A percentile compares a stretch with the other conserved stretches of the same genome.
These are phyloP conservation scores for Lycodopsis pacificus DNA, from an alignment of 2,797 vertebrate species.

Conservation along the genomic window DNA sequence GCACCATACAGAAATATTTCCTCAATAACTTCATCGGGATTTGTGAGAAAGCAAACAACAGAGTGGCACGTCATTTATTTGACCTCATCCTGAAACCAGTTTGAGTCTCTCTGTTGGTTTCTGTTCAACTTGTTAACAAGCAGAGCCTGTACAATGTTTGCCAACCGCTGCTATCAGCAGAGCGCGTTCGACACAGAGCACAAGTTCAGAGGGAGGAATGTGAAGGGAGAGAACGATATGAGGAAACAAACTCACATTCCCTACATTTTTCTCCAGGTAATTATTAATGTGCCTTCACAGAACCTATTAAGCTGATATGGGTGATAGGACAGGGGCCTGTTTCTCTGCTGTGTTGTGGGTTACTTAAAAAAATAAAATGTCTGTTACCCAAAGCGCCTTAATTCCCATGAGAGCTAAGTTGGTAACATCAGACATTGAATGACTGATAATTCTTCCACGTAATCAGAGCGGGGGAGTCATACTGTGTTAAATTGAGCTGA, in stretches of 20 bases:
- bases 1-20: constrained; percentile 18
- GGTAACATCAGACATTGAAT: constrained; percentile 60
- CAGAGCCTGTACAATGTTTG: constrained; percentile 55
- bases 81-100: constrained; percentile 24
- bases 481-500: constrained; percentile 59
- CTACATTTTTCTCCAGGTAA: constrained; percentile 72
- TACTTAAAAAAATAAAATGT: constrained; percentile 9
- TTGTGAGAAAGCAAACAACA: constrained; percentile 56
- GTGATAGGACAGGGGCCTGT: background rate
- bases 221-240: constrained; percentile 37
- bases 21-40: constrained; percentile 41
- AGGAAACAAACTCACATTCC: constrained; percentile 76
- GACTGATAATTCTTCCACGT: constrained; percentile 57
- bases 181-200: constrained; percentile 24
- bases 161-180: constrained; percentile 58
- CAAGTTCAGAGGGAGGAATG: constrained; percentile 49
- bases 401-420: constrained; percentile 59
- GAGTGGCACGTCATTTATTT: constrained; percentile 31
- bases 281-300: constrained; percentile 75
- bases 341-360: constrained; percentile 25
- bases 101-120: constrained; percentile 45
- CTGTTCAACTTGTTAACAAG: constrained; percentile 45
- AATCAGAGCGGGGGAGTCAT: constrained; percentile 46
- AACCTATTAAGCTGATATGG: constrained; percentile 37
- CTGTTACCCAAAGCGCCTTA: constrained; percentile 29